phyloP scores from a whole-genome alignment of 1,140 invertebrate species.

The Spodoptera litura region DNA sequence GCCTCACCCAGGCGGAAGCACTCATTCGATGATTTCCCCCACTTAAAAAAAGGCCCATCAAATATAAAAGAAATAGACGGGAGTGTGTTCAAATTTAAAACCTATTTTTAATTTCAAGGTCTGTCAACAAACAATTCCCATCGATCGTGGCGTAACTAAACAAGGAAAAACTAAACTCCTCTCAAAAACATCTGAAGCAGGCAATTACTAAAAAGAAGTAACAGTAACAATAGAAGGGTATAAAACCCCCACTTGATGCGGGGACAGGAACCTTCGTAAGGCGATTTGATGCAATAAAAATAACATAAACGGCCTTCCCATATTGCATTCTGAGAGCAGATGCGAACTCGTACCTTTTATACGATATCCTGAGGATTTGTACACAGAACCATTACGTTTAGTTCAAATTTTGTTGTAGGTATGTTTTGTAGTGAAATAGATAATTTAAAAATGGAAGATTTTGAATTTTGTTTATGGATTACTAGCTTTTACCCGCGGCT shows the following conservation, averaged over 20 bases:
- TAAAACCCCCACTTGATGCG: slow-evolving; percentile 17
- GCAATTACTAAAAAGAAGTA: slow-evolving; percentile 10
- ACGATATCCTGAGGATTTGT: slow-evolving; percentile 22
- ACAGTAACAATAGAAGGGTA: slow-evolving; percentile 24
- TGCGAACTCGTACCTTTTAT: slow-evolving; percentile 30
- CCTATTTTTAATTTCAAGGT: no score
- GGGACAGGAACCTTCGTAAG: slow-evolving; percentile 33
- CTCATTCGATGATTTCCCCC: no score
- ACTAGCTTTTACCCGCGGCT: no score
- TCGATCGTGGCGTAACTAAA: not conserved
- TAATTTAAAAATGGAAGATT: not conserved
- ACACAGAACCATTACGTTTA: not conserved
- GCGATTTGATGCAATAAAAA: slow-evolving; percentile 43
- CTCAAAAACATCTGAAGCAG: not conserved
- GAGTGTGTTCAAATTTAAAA: no score
- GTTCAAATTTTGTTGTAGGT: not conserved
- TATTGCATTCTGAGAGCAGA: slow-evolving; percentile 43
- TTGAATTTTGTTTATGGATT: no score
- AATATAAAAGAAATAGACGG: no score
- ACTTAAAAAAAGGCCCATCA: no score
- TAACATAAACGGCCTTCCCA: slow-evolving; percentile 42
- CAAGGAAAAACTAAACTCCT: not conserved
- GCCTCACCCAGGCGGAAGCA: no score
- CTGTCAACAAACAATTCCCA: no score
- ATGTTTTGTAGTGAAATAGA: not conserved